Evolutionary conservation across 2,797 vertebrate species (phyloP).

Genomic region (Amphiprion clarkii): DNA sequence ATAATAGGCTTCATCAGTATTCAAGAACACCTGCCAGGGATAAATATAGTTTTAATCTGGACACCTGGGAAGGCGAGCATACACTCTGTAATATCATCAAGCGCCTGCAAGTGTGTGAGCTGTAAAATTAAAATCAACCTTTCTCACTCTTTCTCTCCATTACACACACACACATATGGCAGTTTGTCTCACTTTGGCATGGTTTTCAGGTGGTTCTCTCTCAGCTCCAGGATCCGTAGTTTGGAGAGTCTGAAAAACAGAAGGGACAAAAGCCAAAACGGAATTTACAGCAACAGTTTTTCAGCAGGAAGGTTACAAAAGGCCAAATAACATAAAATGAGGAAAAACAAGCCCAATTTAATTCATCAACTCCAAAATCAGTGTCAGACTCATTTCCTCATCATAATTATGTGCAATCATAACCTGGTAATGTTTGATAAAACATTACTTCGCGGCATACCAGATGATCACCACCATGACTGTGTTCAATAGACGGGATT

Average conservation of each 20-base stretch:
- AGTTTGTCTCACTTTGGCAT: conserved; percentile 96
- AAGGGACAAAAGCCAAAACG: conserved; percentile 28
- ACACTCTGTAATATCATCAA: conserved; percentile 43
- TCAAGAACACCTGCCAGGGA: conserved; percentile 54
- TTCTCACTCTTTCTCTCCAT: background rate
- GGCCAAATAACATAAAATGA: background rate
- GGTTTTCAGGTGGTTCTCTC: conserved; percentile 99
- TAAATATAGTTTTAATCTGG: conserved; percentile 69
- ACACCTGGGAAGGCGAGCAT: conserved; percentile 59
- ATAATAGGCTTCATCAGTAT: conserved; percentile 30
- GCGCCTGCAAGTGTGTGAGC: conserved; percentile 23
- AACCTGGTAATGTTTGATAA: too few relatives aligned
- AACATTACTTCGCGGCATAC: background rate
- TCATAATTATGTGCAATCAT: too few relatives aligned
- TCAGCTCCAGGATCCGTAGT: conserved; percentile 97
- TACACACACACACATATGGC: conserved; percentile 16
- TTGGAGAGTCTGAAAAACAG: conserved; percentile 92
- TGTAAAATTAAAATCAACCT: conserved; percentile 1
- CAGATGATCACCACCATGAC: background rate
- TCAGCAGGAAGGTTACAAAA: background rate
- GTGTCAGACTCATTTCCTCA: background rate
- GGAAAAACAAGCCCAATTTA: background rate
- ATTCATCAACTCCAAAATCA: background rate
- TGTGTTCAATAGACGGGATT: background rate
- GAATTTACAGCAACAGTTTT: conserved; percentile 17